These are phyloP conservation scores for Elgaria multicarinata DNA, from an alignment of 2,113 vertebrate species.

Conservation along the genomic window DNA sequence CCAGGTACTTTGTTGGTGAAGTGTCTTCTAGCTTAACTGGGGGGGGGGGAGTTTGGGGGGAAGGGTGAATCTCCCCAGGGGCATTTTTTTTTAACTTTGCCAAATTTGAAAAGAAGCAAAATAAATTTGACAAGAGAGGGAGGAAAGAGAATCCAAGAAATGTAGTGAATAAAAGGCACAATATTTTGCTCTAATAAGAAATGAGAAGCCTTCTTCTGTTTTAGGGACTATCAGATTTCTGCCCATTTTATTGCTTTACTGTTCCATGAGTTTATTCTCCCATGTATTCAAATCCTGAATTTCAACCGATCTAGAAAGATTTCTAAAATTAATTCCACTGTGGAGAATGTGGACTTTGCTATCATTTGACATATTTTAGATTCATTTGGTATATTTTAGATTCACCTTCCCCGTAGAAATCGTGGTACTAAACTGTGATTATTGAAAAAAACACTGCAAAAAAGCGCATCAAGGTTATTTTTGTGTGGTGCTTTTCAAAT, in stretches of 20 bases:
- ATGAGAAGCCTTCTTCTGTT: not conserved
- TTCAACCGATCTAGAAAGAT: not conserved
- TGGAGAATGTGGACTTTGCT: not conserved
- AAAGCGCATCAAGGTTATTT: too few species aligned
- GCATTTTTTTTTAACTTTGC: constrained; percentile 22
- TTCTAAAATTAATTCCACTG: not conserved
- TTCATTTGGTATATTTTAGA: too few species aligned
- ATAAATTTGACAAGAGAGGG: not conserved
- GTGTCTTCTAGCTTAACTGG: not conserved
- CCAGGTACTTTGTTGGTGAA: not conserved
- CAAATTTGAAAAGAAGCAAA: not conserved
- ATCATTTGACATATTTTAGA: too few species aligned
- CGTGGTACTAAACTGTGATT: too few species aligned
- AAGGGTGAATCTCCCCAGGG: not conserved
- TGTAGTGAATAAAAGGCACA: not conserved
- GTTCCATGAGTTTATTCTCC: not conserved
- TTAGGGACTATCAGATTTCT: not conserved
- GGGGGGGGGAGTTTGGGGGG: not conserved
- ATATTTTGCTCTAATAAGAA: not conserved
- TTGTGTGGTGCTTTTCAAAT: too few species aligned
- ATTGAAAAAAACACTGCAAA: too few species aligned
- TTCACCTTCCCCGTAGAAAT: too few species aligned
- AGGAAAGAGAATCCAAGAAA: not conserved
- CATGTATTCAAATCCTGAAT: not conserved
- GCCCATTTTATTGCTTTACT: not conserved